Evolutionary conservation across 2,888 invertebrate genomes (phyloP).

Genomic region (Monochamus alternatus): DNA sequence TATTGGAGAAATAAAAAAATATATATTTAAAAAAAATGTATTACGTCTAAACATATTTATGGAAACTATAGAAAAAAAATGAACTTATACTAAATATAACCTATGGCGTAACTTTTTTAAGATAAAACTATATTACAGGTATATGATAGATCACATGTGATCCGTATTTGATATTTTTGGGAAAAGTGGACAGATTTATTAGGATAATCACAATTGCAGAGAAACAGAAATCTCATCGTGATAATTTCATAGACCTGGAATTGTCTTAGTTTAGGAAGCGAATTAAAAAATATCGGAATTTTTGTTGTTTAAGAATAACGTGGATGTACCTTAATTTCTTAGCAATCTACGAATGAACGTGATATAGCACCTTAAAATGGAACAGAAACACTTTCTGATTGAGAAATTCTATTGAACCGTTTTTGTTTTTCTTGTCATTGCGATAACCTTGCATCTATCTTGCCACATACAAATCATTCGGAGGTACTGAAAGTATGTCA

Average conservation of each 20-base stretch:
- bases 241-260: no score
- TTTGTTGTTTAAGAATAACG: no score
- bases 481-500: background rate
- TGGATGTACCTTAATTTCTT: no score
- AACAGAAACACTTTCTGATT: no score
- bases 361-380: no score
- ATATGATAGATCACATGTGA: background rate
- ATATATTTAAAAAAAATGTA: constrained; percentile 26
- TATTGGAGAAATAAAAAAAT: background rate
- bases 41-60: constrained; percentile 15
- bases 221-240: background rate
- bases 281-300: no score
- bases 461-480: background rate
- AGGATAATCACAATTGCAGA: background rate
- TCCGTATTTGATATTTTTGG: background rate
- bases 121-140: constrained; percentile 26
- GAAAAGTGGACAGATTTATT: background rate
- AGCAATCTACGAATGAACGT: no score
- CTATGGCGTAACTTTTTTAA: constrained; percentile 1
- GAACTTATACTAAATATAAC: constrained; percentile 16
- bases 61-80: constrained; percentile 16
- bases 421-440: background rate
- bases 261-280: no score
- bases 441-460: background rate
- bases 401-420: background rate